Base-by-base conservation (phyloP, 2,888 invertebrate genomes). In the Aspidiotus destructor region DNA sequence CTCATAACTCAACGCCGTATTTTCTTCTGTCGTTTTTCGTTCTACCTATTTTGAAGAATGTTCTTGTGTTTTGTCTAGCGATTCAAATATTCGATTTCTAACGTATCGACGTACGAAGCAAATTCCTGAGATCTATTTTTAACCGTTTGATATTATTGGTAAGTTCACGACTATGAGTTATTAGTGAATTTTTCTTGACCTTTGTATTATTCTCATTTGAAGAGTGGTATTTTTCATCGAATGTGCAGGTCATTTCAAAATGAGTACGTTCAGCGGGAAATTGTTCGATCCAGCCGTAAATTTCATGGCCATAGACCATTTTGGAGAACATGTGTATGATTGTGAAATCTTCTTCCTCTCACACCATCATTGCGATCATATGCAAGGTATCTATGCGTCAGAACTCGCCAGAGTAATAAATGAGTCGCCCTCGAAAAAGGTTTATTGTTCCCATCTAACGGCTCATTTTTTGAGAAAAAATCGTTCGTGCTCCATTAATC, bases 391-490 rank as follows among this genome's bases (percentile, higher is more conserved):
- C 10, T 48, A 13, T 48, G 48, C 48, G 2, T n/a, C 48, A n/a
- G 48, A 48, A 11, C n/a, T 48, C n/a, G 48, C 48, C 1, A 48
- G 6, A 11, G 10, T 48, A 48, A 48, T 48, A 11, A 48, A 48
- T 48, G 11, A 48, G n/a, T 48, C 48, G 48, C 9, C 10, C 3
- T 11, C 10, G 3, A 48, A 48, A n/a, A 13, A 13, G 11, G 68
- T 78, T 8, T 78, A 78, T 69, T 77, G 77, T 60, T 76, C 76
- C 62, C 69, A 70, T 7, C 71, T 77, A 62, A 76, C 73, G 41
- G 77, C 76, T 73, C 55, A 62, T 40, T 70, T 76, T 53, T 62
- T 78, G 48, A 72, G 74, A 68, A 75, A 74, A 60, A 78, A 76
- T 70, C 63, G 72, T n/a, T 71, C 75, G 28, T 75, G 75, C 62